Conservation (phyloP, 2,888 invertebrate genomes). For the Pteria penguin region DNA sequence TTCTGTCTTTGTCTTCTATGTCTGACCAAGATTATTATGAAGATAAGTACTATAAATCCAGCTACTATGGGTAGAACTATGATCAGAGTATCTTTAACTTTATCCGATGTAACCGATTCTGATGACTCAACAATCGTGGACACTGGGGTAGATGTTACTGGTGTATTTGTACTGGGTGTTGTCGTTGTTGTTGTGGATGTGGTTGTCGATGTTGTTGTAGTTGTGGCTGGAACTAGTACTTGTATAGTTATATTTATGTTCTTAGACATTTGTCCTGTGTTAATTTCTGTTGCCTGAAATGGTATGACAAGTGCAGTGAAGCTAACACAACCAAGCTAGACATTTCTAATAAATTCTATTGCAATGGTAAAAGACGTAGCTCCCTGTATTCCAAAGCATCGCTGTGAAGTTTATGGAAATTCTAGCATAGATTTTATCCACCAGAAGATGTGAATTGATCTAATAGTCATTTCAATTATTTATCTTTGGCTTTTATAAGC, state of each 20-base stretch:
- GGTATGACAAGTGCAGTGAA: too few relatives aligned
- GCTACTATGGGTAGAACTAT: not conserved
- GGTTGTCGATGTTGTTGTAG: not conserved
- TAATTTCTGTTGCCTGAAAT: not conserved
- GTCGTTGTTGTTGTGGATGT: not conserved
- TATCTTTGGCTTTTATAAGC: too few relatives aligned
- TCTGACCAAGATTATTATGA: not conserved
- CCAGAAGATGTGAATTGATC: too few relatives aligned
- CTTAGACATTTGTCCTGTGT: not conserved
- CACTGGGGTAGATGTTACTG: not conserved
- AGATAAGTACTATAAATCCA: not conserved
- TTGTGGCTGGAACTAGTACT: not conserved
- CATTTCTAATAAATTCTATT: too few relatives aligned
- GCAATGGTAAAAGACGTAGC: too few relatives aligned
- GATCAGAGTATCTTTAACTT: not conserved
- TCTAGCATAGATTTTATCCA: too few relatives aligned
- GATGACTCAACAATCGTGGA: not conserved
- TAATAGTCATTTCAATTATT: too few relatives aligned
- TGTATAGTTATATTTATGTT: not conserved
- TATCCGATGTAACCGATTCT: not conserved
- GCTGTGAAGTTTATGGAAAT: too few relatives aligned
- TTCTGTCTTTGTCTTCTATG: not conserved
- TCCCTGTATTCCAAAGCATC: too few relatives aligned
- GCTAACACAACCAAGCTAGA: too few relatives aligned
- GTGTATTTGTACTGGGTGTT: not conserved